Evolutionary conservation across 2,797 vertebrate genomes (phyloP).

Genomic region (Chelonia mydas): DNA sequence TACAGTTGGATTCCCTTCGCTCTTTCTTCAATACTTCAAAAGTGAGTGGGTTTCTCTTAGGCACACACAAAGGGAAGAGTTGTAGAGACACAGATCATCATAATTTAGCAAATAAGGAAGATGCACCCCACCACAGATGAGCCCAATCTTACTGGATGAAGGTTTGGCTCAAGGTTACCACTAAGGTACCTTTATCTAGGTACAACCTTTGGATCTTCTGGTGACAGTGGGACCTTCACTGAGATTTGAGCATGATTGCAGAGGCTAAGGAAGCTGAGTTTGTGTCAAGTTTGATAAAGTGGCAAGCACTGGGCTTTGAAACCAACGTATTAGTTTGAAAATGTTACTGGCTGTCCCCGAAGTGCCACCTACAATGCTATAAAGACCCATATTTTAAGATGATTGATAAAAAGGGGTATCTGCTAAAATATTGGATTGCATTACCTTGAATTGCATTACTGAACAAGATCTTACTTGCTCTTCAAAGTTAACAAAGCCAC

Average conservation of each 20-base stretch:
- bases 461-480: neutral
- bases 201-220: neutral
- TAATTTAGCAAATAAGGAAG: neutral
- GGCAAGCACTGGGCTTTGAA: neutral
- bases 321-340: neutral
- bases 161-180: neutral
- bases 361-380: neutral
- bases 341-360: neutral
- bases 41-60: neutral
- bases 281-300: neutral
- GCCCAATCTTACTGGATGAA: neutral
- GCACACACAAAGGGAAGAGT: neutral
- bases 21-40: neutral
- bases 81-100: neutral
- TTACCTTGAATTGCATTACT: neutral
- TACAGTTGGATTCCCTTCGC: neutral
- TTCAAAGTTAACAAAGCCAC: neutral
- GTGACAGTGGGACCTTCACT: neutral
- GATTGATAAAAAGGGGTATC: neutral
- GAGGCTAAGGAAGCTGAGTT: neutral
- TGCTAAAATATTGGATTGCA: neutral
- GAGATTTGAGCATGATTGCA: neutral
- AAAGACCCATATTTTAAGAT: neutral
- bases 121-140: neutral
- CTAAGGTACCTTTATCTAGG: neutral